These are phyloP conservation scores for Cyprinus carpio DNA, from an alignment of 2,113 vertebrate species.

Conservation along the genomic window DNA sequence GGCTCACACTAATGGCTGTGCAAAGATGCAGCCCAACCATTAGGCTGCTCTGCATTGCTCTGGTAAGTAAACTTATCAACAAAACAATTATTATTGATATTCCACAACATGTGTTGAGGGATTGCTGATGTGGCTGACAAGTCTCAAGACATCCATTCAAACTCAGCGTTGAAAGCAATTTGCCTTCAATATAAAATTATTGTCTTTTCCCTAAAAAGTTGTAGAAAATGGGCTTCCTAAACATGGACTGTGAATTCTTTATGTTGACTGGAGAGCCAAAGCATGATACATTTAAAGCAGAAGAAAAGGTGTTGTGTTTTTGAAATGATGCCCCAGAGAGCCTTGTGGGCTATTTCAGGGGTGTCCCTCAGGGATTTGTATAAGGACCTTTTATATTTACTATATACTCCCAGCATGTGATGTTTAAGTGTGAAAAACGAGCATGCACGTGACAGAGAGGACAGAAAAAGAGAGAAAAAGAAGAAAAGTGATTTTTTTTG, in stretches of 20 bases:
- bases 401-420: not conserved
- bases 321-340: slow-evolving; percentile 36
- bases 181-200: slow-evolving; percentile 7
- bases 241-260: not conserved
- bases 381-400: slow-evolving; percentile 6
- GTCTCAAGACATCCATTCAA: not conserved
- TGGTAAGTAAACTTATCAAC: not conserved
- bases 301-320: not conserved
- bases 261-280: not conserved
- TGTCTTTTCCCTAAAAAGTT: not conserved
- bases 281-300: slow-evolving; percentile 4
- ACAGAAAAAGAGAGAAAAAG: slow-evolving; percentile 17
- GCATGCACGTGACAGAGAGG: not conserved
- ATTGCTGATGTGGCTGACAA: not conserved
- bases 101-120: slow-evolving; percentile 18
- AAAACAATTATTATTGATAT: slow-evolving; percentile 16
- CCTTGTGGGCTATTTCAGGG: slow-evolving; percentile 13
- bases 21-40: not conserved
- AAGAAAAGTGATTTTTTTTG: slow-evolving; percentile 50
- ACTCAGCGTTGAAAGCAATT: not conserved
- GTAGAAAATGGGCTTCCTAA: not conserved
- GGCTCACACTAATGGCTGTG: not conserved
- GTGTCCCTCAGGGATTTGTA: slow-evolving; percentile 18
- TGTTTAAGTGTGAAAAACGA: slow-evolving; percentile 10
- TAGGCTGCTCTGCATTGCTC: not conserved